Evolutionary conservation across 30 jellyfish, hydroid and myxozoan genomes (phyloP).

Genomic region (Aurelia aurita): DNA sequence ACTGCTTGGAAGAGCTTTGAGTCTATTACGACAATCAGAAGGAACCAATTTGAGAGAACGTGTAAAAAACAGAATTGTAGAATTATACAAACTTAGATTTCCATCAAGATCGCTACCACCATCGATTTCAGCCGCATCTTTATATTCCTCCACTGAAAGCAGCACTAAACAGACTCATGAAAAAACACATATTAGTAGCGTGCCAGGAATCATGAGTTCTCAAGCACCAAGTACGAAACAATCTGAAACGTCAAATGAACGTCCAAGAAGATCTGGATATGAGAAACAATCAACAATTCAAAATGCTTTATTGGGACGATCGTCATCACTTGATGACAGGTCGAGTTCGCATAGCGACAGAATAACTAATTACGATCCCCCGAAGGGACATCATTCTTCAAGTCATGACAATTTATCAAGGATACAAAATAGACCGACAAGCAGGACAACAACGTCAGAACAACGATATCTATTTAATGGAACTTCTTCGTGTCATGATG

Average conservation of each 20-base stretch:
- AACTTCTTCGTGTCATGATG: slow-evolving; percentile 47
- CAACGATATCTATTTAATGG: slow-evolving; percentile 24
- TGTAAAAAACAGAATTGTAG: slow-evolving; percentile 80
- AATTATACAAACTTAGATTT: slow-evolving; percentile 75
- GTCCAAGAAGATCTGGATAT: not conserved
- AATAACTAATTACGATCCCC: slow-evolving; percentile 4
- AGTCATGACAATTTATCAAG: slow-evolving; percentile 11
- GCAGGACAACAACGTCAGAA: slow-evolving; percentile 9
- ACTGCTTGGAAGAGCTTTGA: slow-evolving; percentile 86
- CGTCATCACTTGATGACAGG: not conserved
- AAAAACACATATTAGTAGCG: not conserved
- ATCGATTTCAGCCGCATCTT: slow-evolving; percentile 27
- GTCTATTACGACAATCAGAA: slow-evolving; percentile 70
- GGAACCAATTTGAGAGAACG: slow-evolving; percentile 75
- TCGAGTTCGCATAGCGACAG: not conserved
- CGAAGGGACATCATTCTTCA: slow-evolving; percentile 23
- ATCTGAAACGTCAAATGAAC: slow-evolving; percentile 34
- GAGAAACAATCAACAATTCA: slow-evolving; percentile 29
- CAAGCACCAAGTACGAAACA: slow-evolving; percentile 7
- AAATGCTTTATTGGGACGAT: not conserved
- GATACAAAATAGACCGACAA: slow-evolving; percentile 25
- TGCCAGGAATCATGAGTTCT: not conserved
- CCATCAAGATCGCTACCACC: slow-evolving; percentile 51
- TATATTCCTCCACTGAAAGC: slow-evolving; percentile 38
- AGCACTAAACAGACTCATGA: not conserved